Conservation (phyloP, 2,888 invertebrate genomes). For the Pinctada fucata region DNA sequence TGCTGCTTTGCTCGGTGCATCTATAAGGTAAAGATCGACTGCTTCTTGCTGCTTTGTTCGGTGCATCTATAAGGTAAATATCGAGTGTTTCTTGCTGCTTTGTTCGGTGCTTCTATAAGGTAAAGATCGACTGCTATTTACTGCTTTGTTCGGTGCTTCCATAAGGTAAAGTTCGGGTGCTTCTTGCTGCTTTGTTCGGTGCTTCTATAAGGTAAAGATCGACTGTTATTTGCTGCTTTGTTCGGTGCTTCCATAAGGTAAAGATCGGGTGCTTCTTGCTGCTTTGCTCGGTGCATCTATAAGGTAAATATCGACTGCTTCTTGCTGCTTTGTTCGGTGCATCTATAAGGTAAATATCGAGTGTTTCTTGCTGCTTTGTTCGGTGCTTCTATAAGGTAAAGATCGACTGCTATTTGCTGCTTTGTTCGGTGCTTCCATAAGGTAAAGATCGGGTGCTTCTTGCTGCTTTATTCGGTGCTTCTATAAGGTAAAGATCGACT, state of each 20-base stretch:
- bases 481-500: constrained; percentile 29
- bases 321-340: no score
- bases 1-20: constrained; percentile 22
- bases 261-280: constrained; percentile 18
- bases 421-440: no score
- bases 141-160: no score
- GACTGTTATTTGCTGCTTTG: no score
- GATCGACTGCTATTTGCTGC: no score
- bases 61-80: not conserved
- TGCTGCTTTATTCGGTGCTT: constrained; percentile 23
- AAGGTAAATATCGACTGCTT: no score
- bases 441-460: constrained; percentile 19
- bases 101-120: constrained; percentile 27
- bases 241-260: no score
- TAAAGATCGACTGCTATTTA: no score
- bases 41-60: no score
- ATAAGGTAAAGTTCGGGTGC: no score
- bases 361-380: constrained; percentile 25
- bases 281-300: constrained; percentile 22
- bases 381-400: constrained; percentile 23
- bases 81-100: constrained; percentile 18
- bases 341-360: no score
- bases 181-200: constrained; percentile 23
- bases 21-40: constrained; percentile 10
- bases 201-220: constrained; percentile 19